Conservation (phyloP, 2,797 vertebrate genomes). For the Oryzias sinensis region DNA sequence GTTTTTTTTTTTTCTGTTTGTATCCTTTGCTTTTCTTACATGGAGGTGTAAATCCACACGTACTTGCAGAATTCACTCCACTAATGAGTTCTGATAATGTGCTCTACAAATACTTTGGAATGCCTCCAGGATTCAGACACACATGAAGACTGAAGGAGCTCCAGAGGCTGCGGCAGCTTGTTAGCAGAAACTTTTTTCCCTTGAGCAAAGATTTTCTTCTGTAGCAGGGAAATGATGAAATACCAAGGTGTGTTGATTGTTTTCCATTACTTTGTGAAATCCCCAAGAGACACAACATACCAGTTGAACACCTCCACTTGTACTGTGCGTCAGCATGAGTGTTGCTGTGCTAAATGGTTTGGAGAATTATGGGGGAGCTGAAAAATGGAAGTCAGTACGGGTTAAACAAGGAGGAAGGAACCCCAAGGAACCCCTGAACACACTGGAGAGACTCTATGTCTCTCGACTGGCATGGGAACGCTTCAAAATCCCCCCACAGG, state of each 20-base stretch:
- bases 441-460: too few relatives aligned
- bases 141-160: too few relatives aligned
- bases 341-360: constrained; percentile 47
- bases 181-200: constrained; percentile 47
- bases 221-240: constrained; percentile 55
- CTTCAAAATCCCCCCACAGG: too few relatives aligned
- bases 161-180: constrained; percentile 21
- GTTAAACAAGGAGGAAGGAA: background rate
- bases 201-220: constrained; percentile 47
- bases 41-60: too few relatives aligned
- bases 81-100: too few relatives aligned
- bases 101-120: too few relatives aligned
- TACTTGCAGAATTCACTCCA: too few relatives aligned
- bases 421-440: too few relatives aligned
- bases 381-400: background rate
- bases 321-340: constrained; percentile 41
- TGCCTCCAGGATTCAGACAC: too few relatives aligned
- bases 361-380: constrained; percentile 24
- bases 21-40: too few relatives aligned
- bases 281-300: constrained; percentile 68
- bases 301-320: constrained; percentile 62
- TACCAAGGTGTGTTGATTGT: constrained; percentile 60
- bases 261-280: constrained; percentile 72
- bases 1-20: too few relatives aligned
- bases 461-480: too few relatives aligned